phyloP scores from a whole-genome alignment of 1,140 invertebrate genomes.

The Drosophila parvula region DNA sequence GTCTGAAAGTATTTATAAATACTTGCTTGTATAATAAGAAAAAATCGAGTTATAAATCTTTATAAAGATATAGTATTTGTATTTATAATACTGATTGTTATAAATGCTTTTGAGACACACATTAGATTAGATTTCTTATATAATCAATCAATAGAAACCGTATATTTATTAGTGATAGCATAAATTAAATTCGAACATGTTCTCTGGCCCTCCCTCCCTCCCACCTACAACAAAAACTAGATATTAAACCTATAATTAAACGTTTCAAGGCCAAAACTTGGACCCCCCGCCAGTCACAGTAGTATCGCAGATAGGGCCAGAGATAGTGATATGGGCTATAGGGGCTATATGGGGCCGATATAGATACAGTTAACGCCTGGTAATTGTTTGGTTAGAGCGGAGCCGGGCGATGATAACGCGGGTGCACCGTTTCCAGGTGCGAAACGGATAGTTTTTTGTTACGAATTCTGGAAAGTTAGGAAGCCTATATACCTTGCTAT shows the following conservation, averaged over 20 bases:
- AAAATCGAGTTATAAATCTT: constrained; percentile 4
- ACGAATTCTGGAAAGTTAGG: background rate
- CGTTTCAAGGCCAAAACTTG: background rate
- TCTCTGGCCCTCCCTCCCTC: background rate
- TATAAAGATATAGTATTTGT: background rate
- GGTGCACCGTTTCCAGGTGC: constrained; percentile 16
- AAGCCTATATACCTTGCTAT: background rate
- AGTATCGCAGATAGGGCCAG: constrained; percentile 9
- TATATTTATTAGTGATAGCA: background rate
- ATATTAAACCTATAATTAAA: background rate
- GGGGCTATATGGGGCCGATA: constrained; percentile 10
- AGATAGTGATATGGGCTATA: constrained; percentile 16
- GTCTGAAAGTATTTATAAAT: constrained; percentile 5
- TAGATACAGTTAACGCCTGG: constrained; percentile 25
- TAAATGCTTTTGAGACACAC: constrained; percentile 1
- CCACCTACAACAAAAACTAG: background rate
- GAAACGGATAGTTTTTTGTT: background rate
- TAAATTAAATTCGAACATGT: constrained; percentile 1
- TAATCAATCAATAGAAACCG: background rate
- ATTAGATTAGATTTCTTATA: constrained; percentile 4
- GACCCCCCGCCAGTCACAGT: background rate
- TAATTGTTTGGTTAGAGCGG: constrained; percentile 31
- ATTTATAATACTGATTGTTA: constrained; percentile 2
- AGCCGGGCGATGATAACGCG: constrained; percentile 19
- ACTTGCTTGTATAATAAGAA: background rate